Percentiles rank a stretch among this genome's conserved stretches.
Evolutionary conservation across 2,113 vertebrate genomes (phyloP).

Genomic region (Mesoclemmys tuberculata): DNA sequence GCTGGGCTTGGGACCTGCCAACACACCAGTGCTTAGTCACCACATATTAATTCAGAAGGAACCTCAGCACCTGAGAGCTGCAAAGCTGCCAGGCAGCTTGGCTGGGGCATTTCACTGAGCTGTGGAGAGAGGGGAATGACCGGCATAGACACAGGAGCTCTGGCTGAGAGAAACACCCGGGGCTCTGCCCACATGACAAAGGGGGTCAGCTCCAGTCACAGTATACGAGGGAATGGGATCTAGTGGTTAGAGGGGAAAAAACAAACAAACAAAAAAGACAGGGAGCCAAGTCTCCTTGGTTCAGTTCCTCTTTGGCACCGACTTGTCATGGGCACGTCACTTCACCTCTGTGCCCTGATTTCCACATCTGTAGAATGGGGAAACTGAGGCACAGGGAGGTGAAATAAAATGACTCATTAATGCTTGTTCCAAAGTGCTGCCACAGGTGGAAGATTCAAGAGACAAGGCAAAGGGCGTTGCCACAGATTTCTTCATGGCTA

Average conservation of each 20-base stretch:
- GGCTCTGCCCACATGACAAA: background rate
- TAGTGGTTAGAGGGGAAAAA: fast-evolving
- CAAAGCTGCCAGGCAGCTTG: background rate
- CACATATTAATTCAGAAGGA: slow-evolving; percentile 60
- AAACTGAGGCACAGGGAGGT: slow-evolving; percentile 75
- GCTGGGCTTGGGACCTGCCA: slow-evolving; percentile 66
- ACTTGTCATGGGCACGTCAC: slow-evolving; percentile 62
- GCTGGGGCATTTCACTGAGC: background rate
- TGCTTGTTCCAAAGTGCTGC: slow-evolving; percentile 67
- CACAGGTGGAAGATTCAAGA: slow-evolving; percentile 20
- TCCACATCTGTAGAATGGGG: slow-evolving; percentile 71
- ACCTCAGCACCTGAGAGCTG: slow-evolving; percentile 57
- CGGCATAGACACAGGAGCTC: background rate
- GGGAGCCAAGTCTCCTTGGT: background rate
- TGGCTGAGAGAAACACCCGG: fast-evolving
- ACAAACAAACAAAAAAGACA: fast-evolving
- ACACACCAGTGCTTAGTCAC: slow-evolving; percentile 66
- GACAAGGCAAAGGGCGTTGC: slow-evolving; percentile 68
- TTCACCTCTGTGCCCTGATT: slow-evolving; percentile 53
- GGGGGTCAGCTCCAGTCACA: background rate
- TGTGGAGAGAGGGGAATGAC: too few relatives aligned
- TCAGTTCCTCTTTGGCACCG: slow-evolving; percentile 13
- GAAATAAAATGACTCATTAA: slow-evolving; percentile 58
- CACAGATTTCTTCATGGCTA: slow-evolving; percentile 66
- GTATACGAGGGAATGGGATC: fast-evolving